phyloP scores from a whole-genome alignment of 2,888 invertebrate genomes.

The Leptinotarsa haldemani region DNA sequence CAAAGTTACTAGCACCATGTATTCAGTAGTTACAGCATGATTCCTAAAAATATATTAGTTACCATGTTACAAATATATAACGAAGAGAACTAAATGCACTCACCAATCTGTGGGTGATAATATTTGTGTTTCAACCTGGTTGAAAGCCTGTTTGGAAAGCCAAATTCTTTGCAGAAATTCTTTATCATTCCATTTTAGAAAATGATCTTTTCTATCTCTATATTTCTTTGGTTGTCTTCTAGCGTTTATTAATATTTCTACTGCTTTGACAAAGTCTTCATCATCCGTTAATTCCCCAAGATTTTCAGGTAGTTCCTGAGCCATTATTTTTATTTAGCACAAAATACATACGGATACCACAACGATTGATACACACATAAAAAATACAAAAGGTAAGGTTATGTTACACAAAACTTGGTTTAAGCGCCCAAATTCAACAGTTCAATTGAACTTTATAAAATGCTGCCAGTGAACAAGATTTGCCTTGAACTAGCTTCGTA shows the following conservation, averaged over 20 bases:
- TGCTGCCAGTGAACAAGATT: constrained; percentile 2
- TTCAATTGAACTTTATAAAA: no score
- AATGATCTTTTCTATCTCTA: no score
- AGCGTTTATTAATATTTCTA: not conserved
- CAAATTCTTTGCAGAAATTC: not conserved
- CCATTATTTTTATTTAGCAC: constrained; percentile 17
- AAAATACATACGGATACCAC: constrained; percentile 12
- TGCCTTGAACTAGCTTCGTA: not conserved
- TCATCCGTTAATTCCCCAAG: not conserved
- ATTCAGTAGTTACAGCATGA: constrained; percentile 23
- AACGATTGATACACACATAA: constrained; percentile 7
- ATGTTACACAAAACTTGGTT: no score
- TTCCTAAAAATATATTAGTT: constrained; percentile 24
- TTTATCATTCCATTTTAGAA: no score
- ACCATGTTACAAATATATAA: not conserved
- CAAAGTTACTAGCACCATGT: constrained; percentile 24
- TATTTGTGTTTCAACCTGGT: constrained; percentile 24
- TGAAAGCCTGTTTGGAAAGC: constrained; percentile 24
- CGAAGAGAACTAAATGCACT: constrained; percentile 4
- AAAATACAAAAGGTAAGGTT: constrained; percentile 1
- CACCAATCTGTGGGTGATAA: constrained; percentile 1
- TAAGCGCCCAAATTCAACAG: no score
- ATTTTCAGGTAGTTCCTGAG: constrained; percentile 1
- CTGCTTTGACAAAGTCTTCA: constrained; percentile 3
- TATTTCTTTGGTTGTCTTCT: no score